phyloP scores from a whole-genome alignment of 2,888 invertebrate genomes.

The Cerastis leucographa region DNA sequence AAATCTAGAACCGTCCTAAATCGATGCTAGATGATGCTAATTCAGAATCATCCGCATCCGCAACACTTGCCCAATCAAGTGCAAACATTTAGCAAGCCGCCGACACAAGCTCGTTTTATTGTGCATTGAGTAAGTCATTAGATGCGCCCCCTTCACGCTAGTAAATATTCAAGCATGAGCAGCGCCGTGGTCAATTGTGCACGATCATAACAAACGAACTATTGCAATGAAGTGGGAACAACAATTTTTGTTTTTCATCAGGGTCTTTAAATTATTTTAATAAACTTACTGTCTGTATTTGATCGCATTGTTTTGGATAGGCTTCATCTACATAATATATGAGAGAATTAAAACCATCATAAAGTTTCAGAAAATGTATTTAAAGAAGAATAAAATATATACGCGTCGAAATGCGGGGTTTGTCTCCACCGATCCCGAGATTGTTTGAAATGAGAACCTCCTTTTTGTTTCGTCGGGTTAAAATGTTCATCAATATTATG shows the following conservation, averaged over 20 bases:
- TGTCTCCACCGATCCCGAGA: no score
- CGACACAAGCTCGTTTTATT: constrained; percentile 32
- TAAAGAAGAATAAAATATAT: neutral
- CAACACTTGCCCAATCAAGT: constrained; percentile 42
- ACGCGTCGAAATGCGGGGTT: no score
- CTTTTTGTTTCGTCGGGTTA: no score
- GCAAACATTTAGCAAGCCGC: constrained; percentile 37
- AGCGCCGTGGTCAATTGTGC: constrained; percentile 43
- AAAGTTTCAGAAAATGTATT: neutral
- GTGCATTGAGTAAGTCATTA: constrained; percentile 58
- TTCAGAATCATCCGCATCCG: constrained; percentile 32
- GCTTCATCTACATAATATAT: neutral
- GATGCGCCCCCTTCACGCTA: constrained; percentile 47
- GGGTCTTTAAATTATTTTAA: neutral
- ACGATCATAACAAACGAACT: constrained; percentile 23
- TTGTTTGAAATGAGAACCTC: no score
- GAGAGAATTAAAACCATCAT: neutral
- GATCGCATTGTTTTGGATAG: neutral
- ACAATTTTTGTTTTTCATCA: constrained; percentile 18
- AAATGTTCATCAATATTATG: neutral
- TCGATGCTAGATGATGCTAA: constrained; percentile 16
- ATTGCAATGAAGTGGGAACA: constrained; percentile 11
- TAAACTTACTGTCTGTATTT: neutral
- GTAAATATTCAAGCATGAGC: constrained; percentile 23
- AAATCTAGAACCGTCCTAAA: constrained; percentile 13